Percentiles rank a stretch among this genome's conserved stretches.
Evolutionary conservation across 2,797 vertebrate species (phyloP).

Genomic region (Gouania willdenowi): DNA sequence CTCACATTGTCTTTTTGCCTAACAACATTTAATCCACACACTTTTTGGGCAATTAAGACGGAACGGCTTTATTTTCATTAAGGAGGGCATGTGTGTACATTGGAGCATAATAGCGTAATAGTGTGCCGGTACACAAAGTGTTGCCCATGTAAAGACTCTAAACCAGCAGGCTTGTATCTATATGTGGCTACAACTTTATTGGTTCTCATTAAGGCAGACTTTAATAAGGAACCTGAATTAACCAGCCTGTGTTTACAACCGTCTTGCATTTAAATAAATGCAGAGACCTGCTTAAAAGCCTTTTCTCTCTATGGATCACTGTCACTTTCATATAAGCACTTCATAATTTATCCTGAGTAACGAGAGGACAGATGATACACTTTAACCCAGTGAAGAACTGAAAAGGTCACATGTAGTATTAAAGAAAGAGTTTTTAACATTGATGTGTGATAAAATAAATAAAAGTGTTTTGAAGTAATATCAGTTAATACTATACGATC

Average conservation of each 20-base stretch:
- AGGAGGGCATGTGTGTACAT: slow-evolving; percentile 16
- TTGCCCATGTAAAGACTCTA: slow-evolving; percentile 15
- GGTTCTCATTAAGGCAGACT: slow-evolving; percentile 45
- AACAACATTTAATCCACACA: slow-evolving; percentile 47
- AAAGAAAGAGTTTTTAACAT: too few relatives aligned
- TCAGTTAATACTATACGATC: too few relatives aligned
- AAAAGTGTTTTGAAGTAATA: not conserved
- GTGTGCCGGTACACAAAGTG: slow-evolving; percentile 6
- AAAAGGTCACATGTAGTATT: slow-evolving; percentile 41
- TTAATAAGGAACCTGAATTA: slow-evolving; percentile 54
- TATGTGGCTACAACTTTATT: slow-evolving; percentile 30
- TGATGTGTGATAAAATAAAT: too few relatives aligned
- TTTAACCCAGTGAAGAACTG: slow-evolving; percentile 18
- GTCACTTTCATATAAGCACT: slow-evolving; percentile 62
- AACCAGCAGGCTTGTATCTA: slow-evolving; percentile 32
- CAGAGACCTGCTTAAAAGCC: slow-evolving; percentile 63
- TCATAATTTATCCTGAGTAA: slow-evolving; percentile 64
- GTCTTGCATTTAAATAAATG: slow-evolving; percentile 53
- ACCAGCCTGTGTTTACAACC: slow-evolving; percentile 58
- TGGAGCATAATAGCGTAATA: slow-evolving; percentile 22
- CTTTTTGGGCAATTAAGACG: slow-evolving; percentile 26
- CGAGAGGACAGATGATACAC: slow-evolving; percentile 48
- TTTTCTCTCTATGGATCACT: slow-evolving; percentile 68
- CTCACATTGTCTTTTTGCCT: slow-evolving; percentile 20
- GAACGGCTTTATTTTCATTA: slow-evolving; percentile 29